Base-by-base conservation (phyloP, 2,113 vertebrate species). In the Corythornis vintsioides region DNA sequence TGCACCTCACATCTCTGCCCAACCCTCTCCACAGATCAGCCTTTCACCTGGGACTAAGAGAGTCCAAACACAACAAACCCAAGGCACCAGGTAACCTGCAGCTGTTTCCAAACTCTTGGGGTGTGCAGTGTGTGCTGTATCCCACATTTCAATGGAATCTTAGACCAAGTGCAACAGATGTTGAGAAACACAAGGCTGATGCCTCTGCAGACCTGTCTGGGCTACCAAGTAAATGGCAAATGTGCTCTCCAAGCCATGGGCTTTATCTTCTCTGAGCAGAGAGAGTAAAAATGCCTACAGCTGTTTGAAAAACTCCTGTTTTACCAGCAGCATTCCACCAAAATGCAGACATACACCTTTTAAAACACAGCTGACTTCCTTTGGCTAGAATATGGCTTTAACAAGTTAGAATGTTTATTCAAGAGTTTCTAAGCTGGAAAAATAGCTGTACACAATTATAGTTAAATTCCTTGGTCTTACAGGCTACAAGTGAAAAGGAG, bases 391-490 rank as follows among this genome's bases (percentile, higher is more conserved):
- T n/a, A 88, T 3, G 71, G 83, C 9, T 87, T 94, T 92, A 24
- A 47, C 5, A 3, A 72, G 33, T 50, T 65, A 72, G 83, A 74
- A 71, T 67, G 9, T 71, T 96, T 85, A 78, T 35, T 61, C 26
- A 86, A 55, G 79, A 81, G 60, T 53, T 86, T 90, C 80, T 86
- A 83, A 93, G 57, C 26, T 43, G 42, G 55, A 87, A 95, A 43
- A 42, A 61, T 24, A 92, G 64, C 40, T 87, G 70, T 85, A 72
- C 18, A 29, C 40, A 60, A 56, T 45, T 82, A 16, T 59, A 82
- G 79, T 66, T 78, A 73, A 93, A 71, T 74, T 57, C 69, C 74
- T 94, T 75, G 40, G 28, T 25, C 96, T 94, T 78, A 79, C 40
- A 90, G 38, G 19, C 48, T 57, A 70, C 63, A 79, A 78, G 63